Evolutionary conservation across 2,113 vertebrate genomes (phyloP).

Genomic region (Ophthalmolycus amberensis): DNA sequence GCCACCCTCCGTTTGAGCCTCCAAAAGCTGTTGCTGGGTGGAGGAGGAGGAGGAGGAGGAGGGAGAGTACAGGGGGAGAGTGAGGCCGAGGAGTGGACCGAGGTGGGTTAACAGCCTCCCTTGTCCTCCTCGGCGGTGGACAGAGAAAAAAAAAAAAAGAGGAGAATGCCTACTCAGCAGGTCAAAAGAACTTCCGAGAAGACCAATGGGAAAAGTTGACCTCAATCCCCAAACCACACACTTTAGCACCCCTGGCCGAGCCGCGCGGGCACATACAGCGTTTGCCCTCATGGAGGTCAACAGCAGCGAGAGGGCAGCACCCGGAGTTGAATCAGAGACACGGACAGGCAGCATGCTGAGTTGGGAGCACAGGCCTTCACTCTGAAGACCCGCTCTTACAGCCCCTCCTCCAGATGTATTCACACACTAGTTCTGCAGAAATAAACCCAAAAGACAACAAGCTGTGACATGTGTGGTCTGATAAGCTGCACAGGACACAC

Average conservation of each 20-base stretch:
- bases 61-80: constrained; percentile 24
- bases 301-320: constrained; percentile 29
- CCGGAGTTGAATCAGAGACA: constrained; percentile 5
- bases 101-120: constrained; percentile 77
- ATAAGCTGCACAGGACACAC: not conserved
- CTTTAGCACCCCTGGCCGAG: constrained; percentile 52
- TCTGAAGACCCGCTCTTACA: not conserved
- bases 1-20: constrained; percentile 50
- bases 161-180: constrained; percentile 73
- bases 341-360: not conserved
- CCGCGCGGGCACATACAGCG: constrained; percentile 11
- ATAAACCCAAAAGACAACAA: constrained; percentile 15
- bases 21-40: constrained; percentile 44
- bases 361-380: constrained; percentile 14
- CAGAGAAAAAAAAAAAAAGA: constrained; percentile 61
- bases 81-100: constrained; percentile 61
- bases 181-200: constrained; percentile 70
- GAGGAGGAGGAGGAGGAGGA: constrained; percentile 37
- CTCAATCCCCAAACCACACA: constrained; percentile 65
- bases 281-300: constrained; percentile 57
- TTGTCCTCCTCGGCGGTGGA: constrained; percentile 65
- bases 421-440: not conserved
- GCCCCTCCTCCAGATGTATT: not conserved
- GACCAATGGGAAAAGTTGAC: constrained; percentile 70
- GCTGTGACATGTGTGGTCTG: not conserved